Percentiles rank a stretch among this genome's conserved stretches.
These are phyloP conservation scores for Zaprionus capensis DNA, from an alignment of 1,140 invertebrate species.

Conservation along the genomic window DNA sequence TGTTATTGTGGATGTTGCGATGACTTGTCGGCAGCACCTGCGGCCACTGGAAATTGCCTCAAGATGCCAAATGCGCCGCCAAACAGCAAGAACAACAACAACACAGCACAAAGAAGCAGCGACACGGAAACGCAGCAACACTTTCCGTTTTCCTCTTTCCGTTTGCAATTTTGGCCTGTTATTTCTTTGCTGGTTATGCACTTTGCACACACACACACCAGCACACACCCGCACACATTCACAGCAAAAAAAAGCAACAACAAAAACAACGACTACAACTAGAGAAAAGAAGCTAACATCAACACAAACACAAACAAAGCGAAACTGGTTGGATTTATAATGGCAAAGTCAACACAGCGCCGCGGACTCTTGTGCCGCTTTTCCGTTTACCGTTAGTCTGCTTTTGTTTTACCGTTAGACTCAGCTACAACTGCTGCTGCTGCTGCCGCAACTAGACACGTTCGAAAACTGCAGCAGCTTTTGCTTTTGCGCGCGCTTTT, in stretches of 20 bases:
- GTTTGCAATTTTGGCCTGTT: constrained; percentile 55
- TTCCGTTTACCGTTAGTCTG: constrained; percentile 19
- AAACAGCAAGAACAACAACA: constrained; percentile 18
- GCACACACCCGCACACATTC: constrained; percentile 18
- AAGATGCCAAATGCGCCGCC: constrained; percentile 44
- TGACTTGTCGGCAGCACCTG: constrained; percentile 51
- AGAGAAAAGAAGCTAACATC: constrained; percentile 51
- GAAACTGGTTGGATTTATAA: constrained; percentile 68
- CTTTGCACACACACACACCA: constrained; percentile 55
- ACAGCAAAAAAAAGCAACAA: constrained; percentile 31
- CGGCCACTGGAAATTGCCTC: constrained; percentile 44
- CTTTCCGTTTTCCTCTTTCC: constrained; percentile 70
- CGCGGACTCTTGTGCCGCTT: constrained; percentile 56
- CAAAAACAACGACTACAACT: constrained; percentile 49
- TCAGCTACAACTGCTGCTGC: not conserved
- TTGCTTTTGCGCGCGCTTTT: constrained; percentile 76
- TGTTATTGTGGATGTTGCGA: constrained; percentile 6
- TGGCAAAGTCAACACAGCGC: constrained; percentile 74
- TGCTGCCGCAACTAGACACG: not conserved
- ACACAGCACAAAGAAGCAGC: constrained; percentile 4
- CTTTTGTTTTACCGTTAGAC: constrained; percentile 28
- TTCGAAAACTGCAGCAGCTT: not conserved
- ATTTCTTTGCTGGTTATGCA: constrained; percentile 54
- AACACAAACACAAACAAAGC: constrained; percentile 70
- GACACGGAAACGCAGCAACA: constrained; percentile 74